Conservation (phyloP, 2,113 vertebrate species). For the Mungos mungo region DNA sequence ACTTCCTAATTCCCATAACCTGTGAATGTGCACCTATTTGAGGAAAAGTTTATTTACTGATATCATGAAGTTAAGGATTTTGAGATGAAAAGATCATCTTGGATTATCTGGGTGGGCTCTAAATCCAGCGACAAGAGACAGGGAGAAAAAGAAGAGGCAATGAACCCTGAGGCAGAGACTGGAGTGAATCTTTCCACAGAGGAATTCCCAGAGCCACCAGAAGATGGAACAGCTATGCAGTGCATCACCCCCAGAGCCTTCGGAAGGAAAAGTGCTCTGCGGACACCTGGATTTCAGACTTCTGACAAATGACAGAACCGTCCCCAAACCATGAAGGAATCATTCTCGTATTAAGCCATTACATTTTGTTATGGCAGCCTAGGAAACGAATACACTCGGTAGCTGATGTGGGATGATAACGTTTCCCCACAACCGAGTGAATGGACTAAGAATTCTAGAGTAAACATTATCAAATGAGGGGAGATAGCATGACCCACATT, state of each 20-base stretch:
- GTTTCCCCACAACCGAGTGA: neutral
- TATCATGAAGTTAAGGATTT: neutral
- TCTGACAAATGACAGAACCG: neutral
- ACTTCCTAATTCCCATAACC: neutral
- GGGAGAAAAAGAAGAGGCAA: neutral
- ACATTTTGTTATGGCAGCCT: neutral
- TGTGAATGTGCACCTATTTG: neutral
- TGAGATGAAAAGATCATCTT: neutral
- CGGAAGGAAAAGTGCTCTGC: neutral
- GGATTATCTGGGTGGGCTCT: neutral
- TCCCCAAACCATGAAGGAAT: neutral
- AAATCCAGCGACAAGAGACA: neutral
- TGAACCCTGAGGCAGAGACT: neutral
- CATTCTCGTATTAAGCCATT: neutral
- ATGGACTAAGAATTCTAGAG: neutral
- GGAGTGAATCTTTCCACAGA: neutral
- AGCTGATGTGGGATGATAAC: neutral
- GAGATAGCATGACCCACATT: neutral
- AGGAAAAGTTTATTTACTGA: neutral
- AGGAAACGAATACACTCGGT: neutral
- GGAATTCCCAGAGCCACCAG: neutral
- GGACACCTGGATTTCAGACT: neutral
- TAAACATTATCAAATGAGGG: neutral
- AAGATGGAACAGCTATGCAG: neutral
- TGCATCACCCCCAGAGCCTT: neutral